Evolutionary conservation across 2,888 invertebrate genomes (phyloP).

Genomic region (Troides helena): DNA sequence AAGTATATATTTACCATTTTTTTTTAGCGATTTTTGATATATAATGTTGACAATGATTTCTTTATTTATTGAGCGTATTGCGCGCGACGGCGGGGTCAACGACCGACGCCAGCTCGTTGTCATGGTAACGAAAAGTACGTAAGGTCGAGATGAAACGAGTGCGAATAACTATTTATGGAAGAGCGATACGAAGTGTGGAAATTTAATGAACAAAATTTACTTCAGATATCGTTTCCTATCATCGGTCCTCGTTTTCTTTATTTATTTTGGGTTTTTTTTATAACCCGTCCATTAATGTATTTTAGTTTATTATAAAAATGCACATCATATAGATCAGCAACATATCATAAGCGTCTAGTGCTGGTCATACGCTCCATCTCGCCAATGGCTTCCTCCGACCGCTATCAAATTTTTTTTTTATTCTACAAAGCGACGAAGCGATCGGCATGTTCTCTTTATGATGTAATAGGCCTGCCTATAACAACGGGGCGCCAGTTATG

Average conservation of each 20-base stretch:
- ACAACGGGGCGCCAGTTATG: too few relatives aligned
- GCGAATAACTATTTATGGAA: conserved; percentile 24
- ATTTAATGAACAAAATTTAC: conserved; percentile 5
- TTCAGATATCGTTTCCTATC: not conserved
- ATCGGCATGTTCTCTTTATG: too few relatives aligned
- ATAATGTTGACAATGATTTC: not conserved
- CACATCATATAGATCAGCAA: too few relatives aligned
- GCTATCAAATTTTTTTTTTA: too few relatives aligned
- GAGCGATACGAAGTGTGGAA: conserved; percentile 16
- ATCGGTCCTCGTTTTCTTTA: not conserved
- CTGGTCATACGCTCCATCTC: too few relatives aligned
- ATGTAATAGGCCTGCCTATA: too few relatives aligned
- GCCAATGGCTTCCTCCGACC: too few relatives aligned
- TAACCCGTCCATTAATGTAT: too few relatives aligned
- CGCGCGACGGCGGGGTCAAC: conserved; percentile 71
- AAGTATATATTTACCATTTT: not conserved
- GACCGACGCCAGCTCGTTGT: conserved; percentile 68
- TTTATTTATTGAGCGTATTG: conserved; percentile 50
- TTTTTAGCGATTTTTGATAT: not conserved
- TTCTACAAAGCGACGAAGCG: too few relatives aligned
- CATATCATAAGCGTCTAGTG: too few relatives aligned
- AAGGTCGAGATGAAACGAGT: conserved; percentile 31
- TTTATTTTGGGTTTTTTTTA: too few relatives aligned
- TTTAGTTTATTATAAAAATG: too few relatives aligned
- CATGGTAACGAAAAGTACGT: conserved; percentile 62